phyloP scores from a whole-genome alignment of 2,797 vertebrate species.

The Ibycter americanus region DNA sequence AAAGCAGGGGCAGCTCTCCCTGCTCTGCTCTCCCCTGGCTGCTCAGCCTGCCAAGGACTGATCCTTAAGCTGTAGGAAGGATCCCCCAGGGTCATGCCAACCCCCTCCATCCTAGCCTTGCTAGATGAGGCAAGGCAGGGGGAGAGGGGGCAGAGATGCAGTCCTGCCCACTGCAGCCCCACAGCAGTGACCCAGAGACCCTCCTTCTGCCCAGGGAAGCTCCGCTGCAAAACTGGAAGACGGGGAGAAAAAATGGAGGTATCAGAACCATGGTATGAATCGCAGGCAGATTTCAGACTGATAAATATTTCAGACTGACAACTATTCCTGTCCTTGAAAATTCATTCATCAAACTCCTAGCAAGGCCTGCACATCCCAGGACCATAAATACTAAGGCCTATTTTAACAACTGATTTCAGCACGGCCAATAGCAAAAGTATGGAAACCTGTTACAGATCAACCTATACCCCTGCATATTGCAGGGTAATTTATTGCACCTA shows the following conservation, averaged over 20 bases:
- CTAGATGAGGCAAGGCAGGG: not conserved
- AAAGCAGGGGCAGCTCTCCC: not conserved
- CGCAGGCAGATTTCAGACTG: conserved; percentile 25
- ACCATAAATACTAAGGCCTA: conserved; percentile 60
- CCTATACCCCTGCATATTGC: not conserved
- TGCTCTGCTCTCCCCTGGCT: not conserved
- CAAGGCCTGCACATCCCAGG: conserved; percentile 41
- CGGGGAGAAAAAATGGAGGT: not conserved
- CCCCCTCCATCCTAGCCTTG: not conserved
- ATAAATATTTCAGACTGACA: conserved; percentile 70
- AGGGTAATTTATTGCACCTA: not conserved
- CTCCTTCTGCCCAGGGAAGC: not conserved
- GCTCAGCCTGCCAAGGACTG: accelerated
- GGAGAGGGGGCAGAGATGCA: not conserved
- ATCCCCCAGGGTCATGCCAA: accelerated
- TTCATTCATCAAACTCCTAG: conserved; percentile 64
- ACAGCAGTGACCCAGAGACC: not conserved
- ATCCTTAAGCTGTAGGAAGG: not conserved
- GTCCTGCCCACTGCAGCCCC: not conserved
- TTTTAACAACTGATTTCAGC: conserved; percentile 41
- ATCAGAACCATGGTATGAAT: not conserved
- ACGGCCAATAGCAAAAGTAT: not conserved
- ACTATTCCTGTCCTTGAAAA: conserved; percentile 66
- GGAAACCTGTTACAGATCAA: conserved; percentile 23
- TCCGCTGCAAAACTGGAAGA: not conserved